A percentile compares a stretch with the other conserved stretches of the same genome.
These are phyloP conservation scores for Phenganax marumi DNA, from an alignment of 92 coral and sea anemone genomes.

Conservation along the genomic window DNA sequence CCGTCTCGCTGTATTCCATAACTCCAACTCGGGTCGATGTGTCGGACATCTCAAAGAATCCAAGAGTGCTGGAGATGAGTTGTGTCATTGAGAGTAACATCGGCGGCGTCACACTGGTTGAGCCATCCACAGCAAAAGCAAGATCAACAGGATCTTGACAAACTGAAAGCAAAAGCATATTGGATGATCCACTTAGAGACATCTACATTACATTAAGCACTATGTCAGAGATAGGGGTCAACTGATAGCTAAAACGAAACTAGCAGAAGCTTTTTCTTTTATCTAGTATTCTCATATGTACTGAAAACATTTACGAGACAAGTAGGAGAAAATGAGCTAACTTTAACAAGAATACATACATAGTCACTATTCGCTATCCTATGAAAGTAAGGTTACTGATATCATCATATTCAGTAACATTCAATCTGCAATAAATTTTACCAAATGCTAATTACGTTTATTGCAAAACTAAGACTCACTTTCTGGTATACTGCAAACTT, in stretches of 20 bases:
- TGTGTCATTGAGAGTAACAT: conserved; percentile 56
- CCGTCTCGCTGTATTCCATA: conserved; percentile 59
- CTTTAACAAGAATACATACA: too few species aligned
- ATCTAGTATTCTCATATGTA: too few species aligned
- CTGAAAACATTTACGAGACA: too few species aligned
- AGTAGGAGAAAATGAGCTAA: too few species aligned
- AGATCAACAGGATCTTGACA: conserved; percentile 93
- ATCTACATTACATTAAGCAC: too few species aligned
- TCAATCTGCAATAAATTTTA: background rate
- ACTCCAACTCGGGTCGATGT: conserved; percentile 69
- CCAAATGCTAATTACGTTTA: background rate
- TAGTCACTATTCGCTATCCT: too few species aligned
- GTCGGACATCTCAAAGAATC: conserved; percentile 66
- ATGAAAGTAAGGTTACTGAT: too few species aligned
- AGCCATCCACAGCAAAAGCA: conserved; percentile 76
- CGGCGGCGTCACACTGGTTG: conserved; percentile 40
- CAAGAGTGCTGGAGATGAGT: conserved; percentile 59
- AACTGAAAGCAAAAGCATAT: conserved; percentile 45
- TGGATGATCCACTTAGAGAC: background rate
- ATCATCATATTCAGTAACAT: too few species aligned
- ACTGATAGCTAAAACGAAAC: too few species aligned
- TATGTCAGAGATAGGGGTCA: too few species aligned
- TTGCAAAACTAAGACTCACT: conserved; percentile 51
- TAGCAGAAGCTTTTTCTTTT: too few species aligned
- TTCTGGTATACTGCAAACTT: conserved; percentile 72